A percentile compares a stretch with the other conserved stretches of the same genome.
phyloP scores from a whole-genome alignment of 2,888 invertebrate genomes.

The Polyploca ridens region DNA sequence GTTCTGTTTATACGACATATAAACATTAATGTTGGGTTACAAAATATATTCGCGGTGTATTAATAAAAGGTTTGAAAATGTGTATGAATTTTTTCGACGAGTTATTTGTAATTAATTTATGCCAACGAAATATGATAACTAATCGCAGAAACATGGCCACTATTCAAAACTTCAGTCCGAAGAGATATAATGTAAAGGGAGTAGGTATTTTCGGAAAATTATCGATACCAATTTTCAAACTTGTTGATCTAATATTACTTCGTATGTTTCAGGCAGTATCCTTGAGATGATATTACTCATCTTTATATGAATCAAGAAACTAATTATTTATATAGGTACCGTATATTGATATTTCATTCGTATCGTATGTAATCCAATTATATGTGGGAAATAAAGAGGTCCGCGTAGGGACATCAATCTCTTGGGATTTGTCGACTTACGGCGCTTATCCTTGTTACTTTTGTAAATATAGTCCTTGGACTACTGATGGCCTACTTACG shows the following conservation, averaged over 20 bases:
- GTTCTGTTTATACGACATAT: slow-evolving; percentile 52
- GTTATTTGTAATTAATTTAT: not conserved
- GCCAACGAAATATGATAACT: no score
- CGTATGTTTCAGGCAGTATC: no score
- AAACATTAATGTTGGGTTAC: slow-evolving; percentile 50
- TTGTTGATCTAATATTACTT: no score
- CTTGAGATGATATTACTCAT: no score
- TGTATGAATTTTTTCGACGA: not conserved
- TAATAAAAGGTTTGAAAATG: not conserved
- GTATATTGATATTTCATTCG: not conserved
- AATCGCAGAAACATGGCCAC: no score
- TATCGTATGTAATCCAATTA: not conserved
- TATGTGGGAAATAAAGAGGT: not conserved
- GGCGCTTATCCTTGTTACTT: slow-evolving; percentile 9
- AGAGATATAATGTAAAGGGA: no score
- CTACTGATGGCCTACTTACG: not conserved
- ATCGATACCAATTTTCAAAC: no score
- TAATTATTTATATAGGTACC: no score
- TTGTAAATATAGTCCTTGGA: not conserved
- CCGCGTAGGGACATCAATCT: slow-evolving; percentile 48
- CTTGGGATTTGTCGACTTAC: slow-evolving; percentile 48
- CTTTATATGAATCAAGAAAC: no score
- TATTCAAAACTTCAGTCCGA: no score
- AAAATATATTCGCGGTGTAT: slow-evolving; percentile 27
- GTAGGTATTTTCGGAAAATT: no score